A percentile compares a stretch with the other conserved stretches of the same genome.
Conservation (phyloP, 2,113 vertebrate genomes). For the Apteryx mantelli region DNA sequence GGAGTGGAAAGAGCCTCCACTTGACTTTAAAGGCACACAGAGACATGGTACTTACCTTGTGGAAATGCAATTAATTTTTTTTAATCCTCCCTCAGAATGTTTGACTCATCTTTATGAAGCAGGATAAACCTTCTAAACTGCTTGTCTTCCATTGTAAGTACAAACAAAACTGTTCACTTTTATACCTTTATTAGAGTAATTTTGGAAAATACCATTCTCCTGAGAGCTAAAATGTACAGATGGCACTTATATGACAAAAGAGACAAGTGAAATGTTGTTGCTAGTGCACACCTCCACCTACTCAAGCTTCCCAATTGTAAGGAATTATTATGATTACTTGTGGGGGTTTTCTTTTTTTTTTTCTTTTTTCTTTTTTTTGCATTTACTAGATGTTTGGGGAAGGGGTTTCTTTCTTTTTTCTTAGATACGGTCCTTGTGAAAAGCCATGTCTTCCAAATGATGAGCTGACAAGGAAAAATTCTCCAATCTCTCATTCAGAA, state of each 20-base stretch:
- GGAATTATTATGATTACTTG: background rate
- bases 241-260: background rate
- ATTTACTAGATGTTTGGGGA: accelerated
- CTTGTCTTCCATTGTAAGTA: background rate
- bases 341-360: background rate
- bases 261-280: background rate
- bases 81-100: background rate
- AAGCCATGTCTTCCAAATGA: background rate
- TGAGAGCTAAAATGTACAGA: background rate
- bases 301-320: background rate
- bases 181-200: background rate
- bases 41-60: background rate
- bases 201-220: background rate
- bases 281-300: background rate
- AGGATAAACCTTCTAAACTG: background rate
- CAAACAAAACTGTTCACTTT: background rate
- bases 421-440: background rate
- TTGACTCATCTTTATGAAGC: background rate
- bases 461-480: background rate
- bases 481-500: background rate
- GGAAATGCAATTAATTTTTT: background rate
- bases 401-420: background rate
- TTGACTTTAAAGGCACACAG: background rate
- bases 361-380: background rate
- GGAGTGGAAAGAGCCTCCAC: background rate